Evolutionary conservation across 2,113 vertebrate species (phyloP).

Genomic region (Urocolius indicus): DNA sequence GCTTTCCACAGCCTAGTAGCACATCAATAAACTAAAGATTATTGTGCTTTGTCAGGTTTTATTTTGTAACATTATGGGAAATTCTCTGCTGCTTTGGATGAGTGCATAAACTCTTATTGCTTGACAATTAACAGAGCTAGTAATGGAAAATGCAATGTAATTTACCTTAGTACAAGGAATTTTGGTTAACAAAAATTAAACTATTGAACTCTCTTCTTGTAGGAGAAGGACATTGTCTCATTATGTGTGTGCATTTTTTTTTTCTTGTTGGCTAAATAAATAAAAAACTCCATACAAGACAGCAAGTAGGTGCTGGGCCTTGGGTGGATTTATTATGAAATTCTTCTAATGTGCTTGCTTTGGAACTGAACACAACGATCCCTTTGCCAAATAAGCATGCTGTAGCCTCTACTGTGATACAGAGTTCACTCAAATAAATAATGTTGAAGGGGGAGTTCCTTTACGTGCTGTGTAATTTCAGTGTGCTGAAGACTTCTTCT

Average conservation of each 20-base stretch:
- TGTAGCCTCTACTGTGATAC: conserved; percentile 55
- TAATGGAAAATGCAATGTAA: conserved; percentile 88
- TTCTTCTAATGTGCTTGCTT: conserved; percentile 80
- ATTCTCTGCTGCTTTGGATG: conserved; percentile 86
- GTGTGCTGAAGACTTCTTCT: conserved; percentile 29
- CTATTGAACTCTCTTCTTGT: conserved; percentile 85
- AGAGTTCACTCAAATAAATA: conserved; percentile 77
- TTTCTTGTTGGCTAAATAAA: conserved; percentile 59
- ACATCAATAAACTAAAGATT: conserved; percentile 88
- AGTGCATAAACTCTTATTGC: conserved; percentile 87
- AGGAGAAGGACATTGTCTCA: conserved; percentile 79
- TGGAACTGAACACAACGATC: conserved; percentile 76
- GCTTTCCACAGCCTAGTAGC: conserved; percentile 78
- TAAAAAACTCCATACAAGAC: conserved; percentile 42
- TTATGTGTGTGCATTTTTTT: conserved; percentile 55
- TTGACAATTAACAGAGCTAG: conserved; percentile 88
- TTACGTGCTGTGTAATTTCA: conserved; percentile 31
- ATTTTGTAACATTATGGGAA: conserved; percentile 88
- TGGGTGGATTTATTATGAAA: conserved; percentile 77
- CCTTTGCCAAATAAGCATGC: conserved; percentile 75
- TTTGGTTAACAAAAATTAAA: conserved; percentile 89
- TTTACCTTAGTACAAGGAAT: conserved; percentile 87
- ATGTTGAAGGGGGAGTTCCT: conserved; percentile 63
- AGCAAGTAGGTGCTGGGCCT: conserved; percentile 66
- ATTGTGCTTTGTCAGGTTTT: conserved; percentile 91